Conservation (phyloP, 2,888 invertebrate genomes). For the Stenodera caucasica region DNA sequence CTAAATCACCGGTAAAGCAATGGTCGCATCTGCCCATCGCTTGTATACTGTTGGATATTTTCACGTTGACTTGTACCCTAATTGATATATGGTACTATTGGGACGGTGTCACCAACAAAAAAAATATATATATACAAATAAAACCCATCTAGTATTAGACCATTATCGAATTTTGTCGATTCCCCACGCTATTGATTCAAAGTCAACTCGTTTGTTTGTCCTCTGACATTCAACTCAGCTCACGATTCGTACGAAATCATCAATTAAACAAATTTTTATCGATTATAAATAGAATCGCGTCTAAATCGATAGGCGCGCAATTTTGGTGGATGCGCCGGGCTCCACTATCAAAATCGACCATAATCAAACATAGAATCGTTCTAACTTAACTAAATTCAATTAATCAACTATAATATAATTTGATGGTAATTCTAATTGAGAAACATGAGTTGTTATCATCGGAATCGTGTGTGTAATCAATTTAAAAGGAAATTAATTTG, state of each 20-base stretch:
- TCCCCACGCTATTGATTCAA: conserved; percentile 34
- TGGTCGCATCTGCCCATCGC: conserved; percentile 41
- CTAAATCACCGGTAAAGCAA: conserved; percentile 44
- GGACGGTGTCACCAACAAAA: conserved; percentile 37
- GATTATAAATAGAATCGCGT: too few relatives aligned
- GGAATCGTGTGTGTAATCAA: conserved; percentile 9
- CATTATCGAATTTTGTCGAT: background rate
- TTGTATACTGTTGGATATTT: conserved; percentile 29
- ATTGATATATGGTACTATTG: conserved; percentile 50
- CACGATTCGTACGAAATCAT: too few relatives aligned
- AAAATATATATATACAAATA: too few relatives aligned
- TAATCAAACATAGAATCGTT: background rate
- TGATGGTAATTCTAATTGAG: background rate
- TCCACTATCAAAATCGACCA: background rate
- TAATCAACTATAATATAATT: background rate
- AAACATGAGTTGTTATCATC: background rate
- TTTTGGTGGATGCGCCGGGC: conserved; percentile 2
- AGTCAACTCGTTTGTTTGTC: conserved; percentile 38
- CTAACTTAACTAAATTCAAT: background rate
- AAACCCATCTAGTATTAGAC: background rate
- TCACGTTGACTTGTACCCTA: conserved; percentile 41
- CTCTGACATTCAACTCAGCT: conserved; percentile 41
- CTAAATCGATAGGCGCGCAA: too few relatives aligned
- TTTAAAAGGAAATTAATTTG: conserved; percentile 25
- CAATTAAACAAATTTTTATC: too few relatives aligned